These are phyloP conservation scores for Chromoteleia sp. DNA, from an alignment of 2,888 invertebrate species.

Conservation along the genomic window DNA sequence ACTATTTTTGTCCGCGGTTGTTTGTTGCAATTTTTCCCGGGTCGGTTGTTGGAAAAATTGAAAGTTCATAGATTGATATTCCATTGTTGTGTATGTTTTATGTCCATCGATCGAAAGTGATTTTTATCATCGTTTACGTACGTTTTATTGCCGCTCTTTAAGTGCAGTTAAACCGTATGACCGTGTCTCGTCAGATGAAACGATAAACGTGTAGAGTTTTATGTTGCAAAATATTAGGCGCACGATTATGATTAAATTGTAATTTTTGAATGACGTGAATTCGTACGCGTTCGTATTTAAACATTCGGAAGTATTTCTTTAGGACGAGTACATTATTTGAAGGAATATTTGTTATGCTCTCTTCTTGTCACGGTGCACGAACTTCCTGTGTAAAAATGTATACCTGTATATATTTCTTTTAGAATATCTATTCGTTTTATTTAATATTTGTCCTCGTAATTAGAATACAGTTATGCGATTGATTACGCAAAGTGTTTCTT, in stretches of 20 bases:
- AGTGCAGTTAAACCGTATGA: slow-evolving; percentile 19
- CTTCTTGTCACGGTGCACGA: too few relatives aligned
- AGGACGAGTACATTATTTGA: too few relatives aligned
- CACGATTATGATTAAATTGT: slow-evolving; percentile 24
- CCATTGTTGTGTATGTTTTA: slow-evolving; percentile 49
- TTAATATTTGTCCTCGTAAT: too few relatives aligned
- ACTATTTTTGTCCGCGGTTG: too few relatives aligned
- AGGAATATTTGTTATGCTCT: too few relatives aligned
- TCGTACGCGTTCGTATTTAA: too few relatives aligned
- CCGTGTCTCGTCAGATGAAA: slow-evolving; percentile 24
- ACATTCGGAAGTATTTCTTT: too few relatives aligned
- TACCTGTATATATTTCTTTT: too few relatives aligned
- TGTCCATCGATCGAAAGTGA: slow-evolving; percentile 42
- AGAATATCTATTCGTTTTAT: too few relatives aligned
- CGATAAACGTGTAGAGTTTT: slow-evolving; percentile 22
- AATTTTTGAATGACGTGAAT: neutral
- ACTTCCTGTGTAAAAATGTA: too few relatives aligned
- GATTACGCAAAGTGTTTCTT: too few relatives aligned
- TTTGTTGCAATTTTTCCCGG: slow-evolving; percentile 41
- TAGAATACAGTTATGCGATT: too few relatives aligned
- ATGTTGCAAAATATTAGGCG: slow-evolving; percentile 19
- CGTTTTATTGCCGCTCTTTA: slow-evolving; percentile 34
- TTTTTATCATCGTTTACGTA: slow-evolving; percentile 41
- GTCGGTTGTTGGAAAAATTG: slow-evolving; percentile 29
- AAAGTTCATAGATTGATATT: slow-evolving; percentile 46